Evolutionary conservation across 1,140 invertebrate species (phyloP).

Genomic region (Hesperophylax magnus): DNA sequence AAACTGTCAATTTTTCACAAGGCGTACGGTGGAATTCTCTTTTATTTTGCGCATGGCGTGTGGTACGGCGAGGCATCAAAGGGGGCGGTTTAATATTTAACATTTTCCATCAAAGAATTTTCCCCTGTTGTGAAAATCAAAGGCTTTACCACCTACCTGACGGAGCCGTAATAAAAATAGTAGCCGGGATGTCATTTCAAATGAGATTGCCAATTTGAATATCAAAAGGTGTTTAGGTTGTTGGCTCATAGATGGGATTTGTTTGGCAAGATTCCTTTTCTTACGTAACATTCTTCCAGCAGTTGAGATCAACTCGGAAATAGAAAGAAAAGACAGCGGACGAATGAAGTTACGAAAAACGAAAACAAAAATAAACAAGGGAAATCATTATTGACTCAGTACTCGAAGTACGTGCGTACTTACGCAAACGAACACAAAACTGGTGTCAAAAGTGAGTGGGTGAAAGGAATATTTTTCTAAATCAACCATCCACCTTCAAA

Average conservation of each 20-base stretch:
- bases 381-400: no score
- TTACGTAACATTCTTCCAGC: background rate
- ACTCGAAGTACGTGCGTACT: no score
- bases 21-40: constrained; percentile 42
- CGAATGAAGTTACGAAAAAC: no score
- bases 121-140: constrained; percentile 24
- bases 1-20: constrained; percentile 50
- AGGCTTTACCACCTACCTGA: constrained; percentile 26
- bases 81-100: constrained; percentile 50
- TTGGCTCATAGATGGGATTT: constrained; percentile 47
- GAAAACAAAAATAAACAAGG: no score
- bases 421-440: no score
- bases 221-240: constrained; percentile 54
- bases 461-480: no score
- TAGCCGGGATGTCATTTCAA: constrained; percentile 55
- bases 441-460: no score
- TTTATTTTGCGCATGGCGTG: constrained; percentile 40
- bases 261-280: constrained; percentile 23
- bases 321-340: background rate
- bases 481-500: no score
- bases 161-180: constrained; percentile 47
- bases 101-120: constrained; percentile 55
- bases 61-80: constrained; percentile 45
- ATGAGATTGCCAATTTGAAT: constrained; percentile 58
- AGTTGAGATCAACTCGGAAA: background rate